Base-by-base conservation (phyloP, 2,888 invertebrate genomes). In the Watsonalla binaria region DNA sequence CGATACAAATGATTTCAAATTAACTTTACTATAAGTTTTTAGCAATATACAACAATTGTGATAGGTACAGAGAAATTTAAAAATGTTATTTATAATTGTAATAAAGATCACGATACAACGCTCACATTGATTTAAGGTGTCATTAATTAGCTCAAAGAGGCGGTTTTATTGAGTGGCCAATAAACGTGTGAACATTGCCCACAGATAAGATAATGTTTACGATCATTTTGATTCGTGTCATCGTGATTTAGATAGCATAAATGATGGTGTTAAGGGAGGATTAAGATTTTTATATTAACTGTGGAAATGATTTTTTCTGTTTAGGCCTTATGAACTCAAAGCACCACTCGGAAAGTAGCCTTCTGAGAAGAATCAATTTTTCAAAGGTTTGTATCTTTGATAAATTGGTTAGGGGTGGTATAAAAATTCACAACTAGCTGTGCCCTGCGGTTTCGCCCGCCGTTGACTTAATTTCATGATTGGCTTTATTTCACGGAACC, bases 141-240 rank as follows among this genome's bases (percentile, higher is more conserved):
- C 63, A 66, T 65, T 66, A 66, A 65, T 66, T 61, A 59, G 57
- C 50, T 59, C 57, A 55, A 54, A 53, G 24, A 24, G 24, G 56
- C 49, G 42, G 55, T 51, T 53, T 56, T 57, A 59, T 54, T 63
- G 54, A 62, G 60, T 67, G 55, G 56, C 65, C 67, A 67, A 67
- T 56, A 33, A 65, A 67, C 51, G 62, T 65, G 65, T 62, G 62
- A 67, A 65, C 52, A 57, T 53, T 54, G 53, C 46, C 37, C 45
- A 46, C 46, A 56, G 64, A 65, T 65, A 67, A 67, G 62, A 65
- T 58, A 56, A 58, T 61, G 47, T 60, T 65, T 60, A 61, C 58
- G 46, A 54, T 45, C 46, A 9, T 51, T 61, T 62, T 63, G 59
- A 65, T 56, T 51, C 58, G 61, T 67, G 65, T 58, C 67, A 62